Conservation (phyloP, 2,888 invertebrate species). For the Macrophya annulata region DNA sequence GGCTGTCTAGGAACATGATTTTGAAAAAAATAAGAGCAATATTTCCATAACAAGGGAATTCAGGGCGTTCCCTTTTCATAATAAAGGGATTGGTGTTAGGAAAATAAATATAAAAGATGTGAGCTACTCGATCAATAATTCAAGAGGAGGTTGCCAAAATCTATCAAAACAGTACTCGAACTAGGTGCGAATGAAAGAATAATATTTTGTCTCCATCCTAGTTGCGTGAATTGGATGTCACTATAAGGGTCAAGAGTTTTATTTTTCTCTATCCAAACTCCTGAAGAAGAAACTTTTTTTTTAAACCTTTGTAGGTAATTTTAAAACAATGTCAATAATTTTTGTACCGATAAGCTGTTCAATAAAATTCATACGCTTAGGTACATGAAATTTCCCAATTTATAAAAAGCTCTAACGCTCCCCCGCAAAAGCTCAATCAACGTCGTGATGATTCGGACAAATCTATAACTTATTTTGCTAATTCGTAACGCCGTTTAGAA, state of each 20-base stretch:
- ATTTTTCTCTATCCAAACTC: slow-evolving; percentile 10
- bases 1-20: slow-evolving; percentile 15
- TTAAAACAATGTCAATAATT: not conserved
- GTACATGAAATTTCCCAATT: slow-evolving; percentile 10
- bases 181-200: slow-evolving; percentile 68
- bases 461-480: slow-evolving; percentile 45
- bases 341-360: not conserved
- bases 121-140: slow-evolving; percentile 58
- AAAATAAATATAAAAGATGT: slow-evolving; percentile 63
- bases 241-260: slow-evolving; percentile 18
- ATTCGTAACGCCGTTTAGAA: slow-evolving; percentile 70
- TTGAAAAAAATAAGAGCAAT: slow-evolving; percentile 32
- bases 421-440: slow-evolving; percentile 12
- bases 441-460: slow-evolving; percentile 5
- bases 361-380: not conserved
- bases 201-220: slow-evolving; percentile 71
- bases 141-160: slow-evolving; percentile 51
- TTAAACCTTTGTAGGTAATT: not conserved
- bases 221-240: slow-evolving; percentile 62
- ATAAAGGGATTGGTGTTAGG: slow-evolving; percentile 58
- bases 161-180: slow-evolving; percentile 63
- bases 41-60: slow-evolving; percentile 62
- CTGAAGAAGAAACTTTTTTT: not conserved
- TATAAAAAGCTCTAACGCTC: not conserved
- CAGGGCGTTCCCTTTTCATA: slow-evolving; percentile 50